These are phyloP conservation scores for Priocnemis perturbator DNA, from an alignment of 2,888 invertebrate genomes.

Conservation along the genomic window DNA sequence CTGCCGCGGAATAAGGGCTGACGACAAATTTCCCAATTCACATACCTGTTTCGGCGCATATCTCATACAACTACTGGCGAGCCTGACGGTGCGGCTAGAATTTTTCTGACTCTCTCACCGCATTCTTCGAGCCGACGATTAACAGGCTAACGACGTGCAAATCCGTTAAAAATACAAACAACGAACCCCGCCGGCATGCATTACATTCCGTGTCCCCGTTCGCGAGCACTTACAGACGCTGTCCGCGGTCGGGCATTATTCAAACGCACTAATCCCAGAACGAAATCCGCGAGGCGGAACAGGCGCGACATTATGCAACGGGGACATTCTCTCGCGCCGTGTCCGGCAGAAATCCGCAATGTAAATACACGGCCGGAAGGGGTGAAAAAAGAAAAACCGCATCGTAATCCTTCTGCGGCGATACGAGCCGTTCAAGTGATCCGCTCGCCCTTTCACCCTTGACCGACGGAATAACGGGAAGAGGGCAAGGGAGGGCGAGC, in stretches of 20 bases:
- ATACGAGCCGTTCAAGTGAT: not conserved
- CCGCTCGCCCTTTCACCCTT: not conserved
- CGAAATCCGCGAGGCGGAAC: not conserved
- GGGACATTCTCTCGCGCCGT: not conserved
- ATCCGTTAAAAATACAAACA: too few species aligned
- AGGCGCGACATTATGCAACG: not conserved
- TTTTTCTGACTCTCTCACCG: too few species aligned
- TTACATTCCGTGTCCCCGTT: too few species aligned
- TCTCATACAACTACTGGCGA: too few species aligned
- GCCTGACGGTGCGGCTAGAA: too few species aligned
- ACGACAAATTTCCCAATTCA: too few species aligned
- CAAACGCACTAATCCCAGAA: slow-evolving; percentile 4
- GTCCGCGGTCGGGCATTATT: slow-evolving; percentile 1
- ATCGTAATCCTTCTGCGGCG: not conserved
- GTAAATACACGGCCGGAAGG: not conserved
- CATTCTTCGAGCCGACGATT: too few species aligned
- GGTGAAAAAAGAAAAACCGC: not conserved
- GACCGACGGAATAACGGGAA: not conserved
- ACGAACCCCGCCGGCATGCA: too few species aligned
- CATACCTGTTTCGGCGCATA: too few species aligned
- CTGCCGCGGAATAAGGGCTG: too few species aligned
- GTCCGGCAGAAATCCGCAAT: slow-evolving; percentile 8
- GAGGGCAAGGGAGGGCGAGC: slow-evolving; percentile 7
- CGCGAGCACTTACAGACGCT: too few species aligned
- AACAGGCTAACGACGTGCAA: too few species aligned